Base-by-base conservation (phyloP, 2,113 vertebrate genomes). In the Colossoma macropomum region DNA sequence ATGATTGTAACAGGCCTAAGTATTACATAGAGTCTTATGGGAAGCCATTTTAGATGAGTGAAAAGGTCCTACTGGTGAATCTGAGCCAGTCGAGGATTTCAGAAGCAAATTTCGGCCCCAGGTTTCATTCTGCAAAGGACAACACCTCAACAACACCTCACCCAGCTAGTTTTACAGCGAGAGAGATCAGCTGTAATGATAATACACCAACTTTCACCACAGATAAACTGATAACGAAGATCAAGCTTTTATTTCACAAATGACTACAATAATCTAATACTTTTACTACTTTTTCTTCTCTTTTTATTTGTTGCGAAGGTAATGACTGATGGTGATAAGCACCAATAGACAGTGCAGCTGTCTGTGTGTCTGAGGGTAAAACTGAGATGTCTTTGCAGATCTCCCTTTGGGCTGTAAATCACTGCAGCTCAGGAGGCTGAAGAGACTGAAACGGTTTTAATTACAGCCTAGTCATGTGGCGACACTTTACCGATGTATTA, bases 371-470 rank as follows among this genome's bases (percentile, higher is more conserved):
- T 48, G 32, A 45, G 54, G 30, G 66, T 19, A n/a, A 19, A 12
- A 60, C 52, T 27, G 9, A 38, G 15, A 69, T 74, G 65, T 77
- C 74, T 85, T 73, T 81, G 56, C 66, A 81, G 65, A 81, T 76
- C 56, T 81, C 74, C 0, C 41, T 32, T 32, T 34, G 38, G 38
- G 74, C 52, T 32, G 68, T 81, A 85, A 81, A 81, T 85, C 74
- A 85, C 28, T 21, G 11, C 60, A 71, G 25, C 32, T 34, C 32
- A 25, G 59, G 41, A 48, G 60, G 74, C 77, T 54, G 75, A 79
- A 65, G 72, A 72, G 69, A 73, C 71, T 54, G 21, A 52, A 1
- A 8, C 4, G 54, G 54, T 56, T 56, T 56, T 76, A 74, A 34
- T 19, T 68, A 21, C 30, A 34, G 30, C 30, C 17, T 1, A 56